These are phyloP conservation scores for Salvator merianae DNA, from an alignment of 2,113 vertebrate species.

Conservation along the genomic window DNA sequence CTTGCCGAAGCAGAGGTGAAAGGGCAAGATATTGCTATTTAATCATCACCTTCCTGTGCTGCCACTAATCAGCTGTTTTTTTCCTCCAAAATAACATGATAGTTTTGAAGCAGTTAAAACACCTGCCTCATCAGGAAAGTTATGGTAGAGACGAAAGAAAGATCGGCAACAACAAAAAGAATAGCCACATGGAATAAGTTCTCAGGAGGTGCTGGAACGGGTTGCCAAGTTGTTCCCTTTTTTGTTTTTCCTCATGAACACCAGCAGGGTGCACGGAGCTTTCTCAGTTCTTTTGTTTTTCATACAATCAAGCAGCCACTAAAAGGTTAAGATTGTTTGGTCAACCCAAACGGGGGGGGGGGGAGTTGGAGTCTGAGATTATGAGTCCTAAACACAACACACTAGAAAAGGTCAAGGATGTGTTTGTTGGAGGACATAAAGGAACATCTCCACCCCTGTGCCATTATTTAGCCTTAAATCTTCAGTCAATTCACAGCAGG, in stretches of 20 bases:
- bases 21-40: too few relatives aligned
- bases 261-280: neutral
- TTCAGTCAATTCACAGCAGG: slow-evolving; percentile 15
- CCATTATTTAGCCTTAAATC: neutral
- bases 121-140: neutral
- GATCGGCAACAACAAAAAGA: neutral
- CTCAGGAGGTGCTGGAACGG: neutral
- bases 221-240: neutral
- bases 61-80: too few relatives aligned
- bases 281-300: neutral
- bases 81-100: too few relatives aligned
- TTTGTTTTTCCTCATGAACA: neutral
- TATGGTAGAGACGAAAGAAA: neutral
- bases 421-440: slow-evolving; percentile 10
- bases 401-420: slow-evolving; percentile 18
- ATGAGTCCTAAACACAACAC: neutral
- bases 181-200: neutral
- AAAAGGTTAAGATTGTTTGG: slow-evolving; percentile 9
- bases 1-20: too few relatives aligned
- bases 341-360: neutral
- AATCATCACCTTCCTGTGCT: too few relatives aligned
- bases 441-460: slow-evolving; percentile 1
- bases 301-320: slow-evolving; percentile 1
- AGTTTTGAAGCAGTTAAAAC: neutral
- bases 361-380: neutral